phyloP scores from a whole-genome alignment of 2,113 vertebrate genomes.

The Tapirus terrestris region DNA sequence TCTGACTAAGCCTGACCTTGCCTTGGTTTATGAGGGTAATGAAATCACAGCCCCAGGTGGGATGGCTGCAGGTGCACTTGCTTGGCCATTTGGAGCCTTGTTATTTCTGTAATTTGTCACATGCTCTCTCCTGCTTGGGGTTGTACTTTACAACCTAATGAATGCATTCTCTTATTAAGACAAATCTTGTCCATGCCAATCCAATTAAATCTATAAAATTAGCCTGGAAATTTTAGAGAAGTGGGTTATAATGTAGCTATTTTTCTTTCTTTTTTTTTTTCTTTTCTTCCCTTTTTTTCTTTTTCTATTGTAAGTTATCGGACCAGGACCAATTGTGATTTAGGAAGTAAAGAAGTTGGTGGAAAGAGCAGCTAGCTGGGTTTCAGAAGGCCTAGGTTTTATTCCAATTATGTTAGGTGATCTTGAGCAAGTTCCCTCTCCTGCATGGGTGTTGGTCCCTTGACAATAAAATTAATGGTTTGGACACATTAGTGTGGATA shows the following conservation, averaged over 20 bases:
- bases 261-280: neutral
- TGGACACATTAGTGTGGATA: neutral
- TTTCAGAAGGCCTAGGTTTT: neutral
- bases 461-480: neutral
- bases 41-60: conserved; percentile 79
- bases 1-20: conserved; percentile 78
- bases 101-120: conserved; percentile 78
- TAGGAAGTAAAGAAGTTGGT: neutral
- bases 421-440: neutral
- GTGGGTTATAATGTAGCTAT: neutral
- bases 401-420: neutral
- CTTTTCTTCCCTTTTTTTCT: neutral
- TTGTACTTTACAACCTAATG: conserved; percentile 59
- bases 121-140: conserved; percentile 64
- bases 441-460: neutral
- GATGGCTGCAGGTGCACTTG: conserved; percentile 63
- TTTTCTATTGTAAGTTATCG: neutral
- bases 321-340: neutral
- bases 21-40: conserved; percentile 76
- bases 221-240: conserved; percentile 51
- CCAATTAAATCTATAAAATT: conserved; percentile 74
- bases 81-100: neutral
- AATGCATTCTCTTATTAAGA: conserved; percentile 72
- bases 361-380: neutral
- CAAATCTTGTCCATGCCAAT: conserved; percentile 69